A percentile compares a stretch with the other conserved stretches of the same genome.
These are phyloP conservation scores for Haplochromis vanheusdeni DNA, from an alignment of 2,113 vertebrate genomes.

Conservation along the genomic window DNA sequence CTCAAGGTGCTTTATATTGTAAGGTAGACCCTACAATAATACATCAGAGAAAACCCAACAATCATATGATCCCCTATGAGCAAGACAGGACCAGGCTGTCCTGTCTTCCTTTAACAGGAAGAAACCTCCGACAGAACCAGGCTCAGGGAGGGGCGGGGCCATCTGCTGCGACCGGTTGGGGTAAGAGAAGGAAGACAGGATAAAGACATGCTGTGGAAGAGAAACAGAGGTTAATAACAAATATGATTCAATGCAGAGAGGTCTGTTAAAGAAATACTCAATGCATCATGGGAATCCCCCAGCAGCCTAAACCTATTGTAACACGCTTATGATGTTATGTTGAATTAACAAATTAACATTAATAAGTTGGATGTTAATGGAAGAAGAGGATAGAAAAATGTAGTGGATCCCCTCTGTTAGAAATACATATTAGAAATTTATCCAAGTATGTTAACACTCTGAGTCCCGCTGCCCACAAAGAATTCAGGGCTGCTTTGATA, in stretches of 20 bases:
- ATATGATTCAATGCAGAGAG: background rate
- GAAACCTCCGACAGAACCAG: too few species aligned
- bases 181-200: too few species aligned
- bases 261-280: accelerated
- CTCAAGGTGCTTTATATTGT: background rate
- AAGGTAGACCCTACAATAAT: background rate
- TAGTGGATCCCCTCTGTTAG: background rate
- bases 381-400: background rate
- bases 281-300: background rate
- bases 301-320: accelerated
- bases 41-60: background rate
- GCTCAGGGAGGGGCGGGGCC: too few species aligned
- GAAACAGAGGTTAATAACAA: accelerated
- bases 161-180: accelerated
- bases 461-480: background rate
- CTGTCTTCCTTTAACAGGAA: too few species aligned
- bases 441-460: background rate
- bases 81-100: too few species aligned
- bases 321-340: background rate
- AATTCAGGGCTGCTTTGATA: background rate
- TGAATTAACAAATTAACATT: background rate
- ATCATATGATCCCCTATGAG: background rate
- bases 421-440: background rate
- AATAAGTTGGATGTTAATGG: background rate
- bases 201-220: background rate